Evolutionary conservation across 2,113 vertebrate species (phyloP), one percentile per base, ranked within the genome.

Genomic region (Antennarius striatus): DNA sequence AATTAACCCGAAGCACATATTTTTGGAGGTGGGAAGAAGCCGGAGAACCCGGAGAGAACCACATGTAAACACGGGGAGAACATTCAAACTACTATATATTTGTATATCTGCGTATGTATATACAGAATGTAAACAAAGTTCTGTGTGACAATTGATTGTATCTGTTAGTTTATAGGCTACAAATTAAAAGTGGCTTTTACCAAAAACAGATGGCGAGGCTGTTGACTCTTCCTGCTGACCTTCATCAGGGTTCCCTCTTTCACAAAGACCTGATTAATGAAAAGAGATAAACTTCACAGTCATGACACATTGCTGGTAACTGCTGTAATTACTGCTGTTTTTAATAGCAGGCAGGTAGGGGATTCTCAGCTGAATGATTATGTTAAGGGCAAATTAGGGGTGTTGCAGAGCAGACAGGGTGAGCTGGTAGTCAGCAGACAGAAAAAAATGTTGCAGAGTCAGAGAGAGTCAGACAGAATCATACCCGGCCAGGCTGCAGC

Each of bases 171-270:
- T 39, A 36, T 14, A 39, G 5, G 16, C 12, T 48, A 2, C 22
- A 68, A 78, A 79, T 50, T 81, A 40, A 70, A 79, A 84, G 59
- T 16, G 71, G 48, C 5, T 50, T 71, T 94, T 93, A 99, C 98
- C 96, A 99, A 88, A 87, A 99, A 99, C 86, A 99, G 92, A 80
- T 98, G 96, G 9, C 97, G 93, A 60, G 96, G 96, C 54, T 95
- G 95, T 63, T 84, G 89, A 80, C 74, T 93, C 84, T 95, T 96
- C 57, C 95, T 93, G 56, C 94, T 95, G 63, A 98, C 93, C 91
- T 96, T 98, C 95, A 96, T 96, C 82, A 99, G 88, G 0, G 96
- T 97, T 66, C 97, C 98, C 83, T 99, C 97, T 83, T 98, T 99
- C 67, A 99, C 92, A 86, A 99, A 98, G 72, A 95, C 88, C 98